Evolutionary conservation across 2,888 invertebrate species (phyloP).

Genomic region (Zaprionus bogoriensis): DNA sequence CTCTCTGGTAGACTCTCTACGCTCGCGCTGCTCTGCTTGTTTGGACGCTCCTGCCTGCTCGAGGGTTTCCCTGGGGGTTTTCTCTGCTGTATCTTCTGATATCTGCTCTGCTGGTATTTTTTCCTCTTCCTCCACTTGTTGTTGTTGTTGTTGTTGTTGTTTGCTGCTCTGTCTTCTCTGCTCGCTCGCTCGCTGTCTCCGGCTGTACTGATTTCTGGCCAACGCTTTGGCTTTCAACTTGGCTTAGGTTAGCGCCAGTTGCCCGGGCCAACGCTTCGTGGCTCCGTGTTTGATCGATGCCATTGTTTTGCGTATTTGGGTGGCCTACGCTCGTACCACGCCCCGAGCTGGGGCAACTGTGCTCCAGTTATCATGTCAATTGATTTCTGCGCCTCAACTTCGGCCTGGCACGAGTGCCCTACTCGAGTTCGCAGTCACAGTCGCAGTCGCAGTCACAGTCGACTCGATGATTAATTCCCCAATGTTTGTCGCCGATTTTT

Average conservation of each 20-base stretch:
- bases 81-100: too few species aligned
- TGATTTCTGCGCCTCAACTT: constrained; percentile 56
- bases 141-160: constrained; percentile 3
- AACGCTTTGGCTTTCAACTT: constrained; percentile 67
- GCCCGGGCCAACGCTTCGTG: constrained; percentile 24
- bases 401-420: constrained; percentile 60
- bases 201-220: constrained; percentile 74
- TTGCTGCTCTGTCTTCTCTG: constrained; percentile 2
- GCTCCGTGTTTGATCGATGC: constrained; percentile 62
- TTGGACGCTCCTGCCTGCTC: too few species aligned
- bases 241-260: constrained; percentile 72
- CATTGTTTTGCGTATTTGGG: constrained; percentile 73
- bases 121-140: background rate
- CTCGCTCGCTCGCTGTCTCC: constrained; percentile 48
- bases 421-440: background rate
- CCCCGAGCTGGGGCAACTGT: constrained; percentile 31
- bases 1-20: too few species aligned
- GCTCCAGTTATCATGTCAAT: constrained; percentile 69
- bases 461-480: constrained; percentile 68
- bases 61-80: too few species aligned
- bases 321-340: constrained; percentile 70
- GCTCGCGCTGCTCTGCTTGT: too few species aligned
- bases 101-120: background rate
- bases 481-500: constrained; percentile 68
- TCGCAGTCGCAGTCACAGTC: background rate